phyloP scores from a whole-genome alignment of 2,888 invertebrate genomes.

The Amphipoea lucens region DNA sequence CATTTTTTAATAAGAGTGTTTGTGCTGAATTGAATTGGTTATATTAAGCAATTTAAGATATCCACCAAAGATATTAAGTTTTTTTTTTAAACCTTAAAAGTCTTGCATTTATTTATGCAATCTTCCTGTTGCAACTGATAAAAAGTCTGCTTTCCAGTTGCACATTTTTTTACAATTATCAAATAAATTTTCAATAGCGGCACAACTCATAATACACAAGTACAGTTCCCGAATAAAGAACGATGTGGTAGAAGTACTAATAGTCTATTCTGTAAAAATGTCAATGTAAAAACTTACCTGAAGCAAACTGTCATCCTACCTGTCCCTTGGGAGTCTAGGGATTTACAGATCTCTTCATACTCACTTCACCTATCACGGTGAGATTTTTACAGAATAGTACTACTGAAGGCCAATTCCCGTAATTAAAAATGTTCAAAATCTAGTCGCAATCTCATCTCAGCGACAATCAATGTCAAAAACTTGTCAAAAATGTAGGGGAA shows the following conservation, averaged over 20 bases:
- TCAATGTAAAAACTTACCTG: not conserved
- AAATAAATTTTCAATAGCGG: slow-evolving; percentile 33
- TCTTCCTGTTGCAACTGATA: not conserved
- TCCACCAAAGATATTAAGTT: slow-evolving; percentile 56
- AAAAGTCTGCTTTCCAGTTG: not conserved
- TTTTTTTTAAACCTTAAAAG: slow-evolving; percentile 10
- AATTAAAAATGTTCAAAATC: too few species aligned
- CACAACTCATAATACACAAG: not conserved
- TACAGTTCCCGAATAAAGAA: not conserved
- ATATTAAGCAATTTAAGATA: slow-evolving; percentile 19
- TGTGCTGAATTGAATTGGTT: slow-evolving; percentile 30
- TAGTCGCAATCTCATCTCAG: too few species aligned
- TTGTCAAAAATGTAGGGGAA: too few species aligned
- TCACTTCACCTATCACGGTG: not conserved
- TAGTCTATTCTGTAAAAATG: not conserved
- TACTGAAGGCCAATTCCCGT: too few species aligned
- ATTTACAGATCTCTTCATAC: not conserved
- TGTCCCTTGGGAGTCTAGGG: not conserved
- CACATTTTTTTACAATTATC: slow-evolving; percentile 8
- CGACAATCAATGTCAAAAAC: too few species aligned
- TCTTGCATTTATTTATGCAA: slow-evolving; percentile 18
- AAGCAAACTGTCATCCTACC: not conserved
- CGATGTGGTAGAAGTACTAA: not conserved
- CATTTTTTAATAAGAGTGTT: not conserved
- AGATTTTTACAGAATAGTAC: too few species aligned